Percentiles rank a stretch among this genome's conserved stretches.
Conservation (phyloP, 92 coral and sea anemone species). For the Umimayanthus kanabou region DNA sequence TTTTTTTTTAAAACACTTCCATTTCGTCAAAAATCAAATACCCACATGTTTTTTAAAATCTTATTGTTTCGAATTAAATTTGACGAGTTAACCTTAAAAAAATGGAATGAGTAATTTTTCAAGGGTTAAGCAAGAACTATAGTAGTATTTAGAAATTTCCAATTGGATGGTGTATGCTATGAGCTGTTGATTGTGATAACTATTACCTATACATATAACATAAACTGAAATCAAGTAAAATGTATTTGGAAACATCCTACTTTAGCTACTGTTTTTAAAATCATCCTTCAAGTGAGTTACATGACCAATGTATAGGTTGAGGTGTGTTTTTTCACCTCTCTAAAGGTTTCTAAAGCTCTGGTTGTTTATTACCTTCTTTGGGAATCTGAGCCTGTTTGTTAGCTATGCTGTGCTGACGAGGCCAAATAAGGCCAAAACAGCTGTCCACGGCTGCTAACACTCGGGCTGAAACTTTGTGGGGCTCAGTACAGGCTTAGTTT, state of each 20-base stretch:
- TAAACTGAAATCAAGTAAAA: background rate
- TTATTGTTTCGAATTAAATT: background rate
- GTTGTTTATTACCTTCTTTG: too few relatives aligned
- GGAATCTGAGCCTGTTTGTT: background rate
- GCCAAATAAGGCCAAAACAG: background rate
- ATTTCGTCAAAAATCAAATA: slow-evolving; percentile 1
- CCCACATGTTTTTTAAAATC: slow-evolving; percentile 8
- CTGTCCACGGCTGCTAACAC: background rate
- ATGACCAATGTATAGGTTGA: background rate
- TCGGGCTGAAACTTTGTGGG: background rate
- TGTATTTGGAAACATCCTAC: background rate
- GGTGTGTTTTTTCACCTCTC: too few relatives aligned
- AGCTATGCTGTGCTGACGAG: background rate
- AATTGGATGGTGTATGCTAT: background rate
- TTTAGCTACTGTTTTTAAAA: background rate
- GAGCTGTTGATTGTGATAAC: background rate
- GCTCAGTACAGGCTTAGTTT: background rate
- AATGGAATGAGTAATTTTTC: slow-evolving; percentile 13
- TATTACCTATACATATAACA: background rate
- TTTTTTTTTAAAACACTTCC: background rate
- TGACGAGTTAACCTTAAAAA: slow-evolving; percentile 13
- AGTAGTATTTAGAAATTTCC: background rate
- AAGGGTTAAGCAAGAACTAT: slow-evolving; percentile 4
- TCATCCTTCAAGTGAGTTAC: slow-evolving; percentile 4
- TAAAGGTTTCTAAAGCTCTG: too few relatives aligned